Percentiles rank a stretch among this genome's conserved stretches.
Conservation (phyloP, 2,797 vertebrate species). For the Danio aesculapii region DNA sequence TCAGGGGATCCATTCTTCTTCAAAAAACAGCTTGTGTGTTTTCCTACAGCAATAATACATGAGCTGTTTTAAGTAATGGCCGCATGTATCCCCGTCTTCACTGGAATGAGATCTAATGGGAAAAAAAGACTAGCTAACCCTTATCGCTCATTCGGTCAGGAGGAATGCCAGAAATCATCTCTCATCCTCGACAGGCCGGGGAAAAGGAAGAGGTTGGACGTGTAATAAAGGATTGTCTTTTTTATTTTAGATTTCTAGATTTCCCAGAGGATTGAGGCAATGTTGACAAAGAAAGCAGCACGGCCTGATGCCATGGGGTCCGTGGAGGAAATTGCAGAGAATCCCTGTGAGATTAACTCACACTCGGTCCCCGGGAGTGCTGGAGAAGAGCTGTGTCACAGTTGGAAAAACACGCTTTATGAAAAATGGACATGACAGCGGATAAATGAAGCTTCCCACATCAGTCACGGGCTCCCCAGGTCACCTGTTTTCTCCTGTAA, state of each 20-base stretch:
- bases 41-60: conserved; percentile 51
- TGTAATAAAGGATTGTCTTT: conserved; percentile 47
- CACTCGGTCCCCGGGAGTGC: conserved; percentile 7
- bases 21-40: conserved; percentile 18
- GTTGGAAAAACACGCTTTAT: conserved; percentile 22
- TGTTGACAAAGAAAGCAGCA: conserved; percentile 44
- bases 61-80: conserved; percentile 37
- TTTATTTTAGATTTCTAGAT: conserved; percentile 41
- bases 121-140: conserved; percentile 46
- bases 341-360: conserved; percentile 50
- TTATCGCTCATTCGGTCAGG: conserved; percentile 41
- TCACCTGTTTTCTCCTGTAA: conserved; percentile 39
- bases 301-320: conserved; percentile 35
- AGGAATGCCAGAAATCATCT: conserved; percentile 14
- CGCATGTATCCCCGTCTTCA: conserved; percentile 1
- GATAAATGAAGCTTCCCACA: conserved; percentile 49
- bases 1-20: conserved; percentile 45
- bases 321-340: conserved; percentile 54
- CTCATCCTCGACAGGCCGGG: conserved; percentile 25
- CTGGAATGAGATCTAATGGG: conserved; percentile 47
- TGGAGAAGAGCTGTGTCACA: conserved; percentile 28
- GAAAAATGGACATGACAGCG: conserved; percentile 32
- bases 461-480: conserved; percentile 32
- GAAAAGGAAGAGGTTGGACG: conserved; percentile 34
- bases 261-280: conserved; percentile 30